Percentiles rank a stretch among this genome's conserved stretches.
These are phyloP conservation scores for Hemibagrus guttatus DNA, from an alignment of 2,797 vertebrate species.

Conservation along the genomic window DNA sequence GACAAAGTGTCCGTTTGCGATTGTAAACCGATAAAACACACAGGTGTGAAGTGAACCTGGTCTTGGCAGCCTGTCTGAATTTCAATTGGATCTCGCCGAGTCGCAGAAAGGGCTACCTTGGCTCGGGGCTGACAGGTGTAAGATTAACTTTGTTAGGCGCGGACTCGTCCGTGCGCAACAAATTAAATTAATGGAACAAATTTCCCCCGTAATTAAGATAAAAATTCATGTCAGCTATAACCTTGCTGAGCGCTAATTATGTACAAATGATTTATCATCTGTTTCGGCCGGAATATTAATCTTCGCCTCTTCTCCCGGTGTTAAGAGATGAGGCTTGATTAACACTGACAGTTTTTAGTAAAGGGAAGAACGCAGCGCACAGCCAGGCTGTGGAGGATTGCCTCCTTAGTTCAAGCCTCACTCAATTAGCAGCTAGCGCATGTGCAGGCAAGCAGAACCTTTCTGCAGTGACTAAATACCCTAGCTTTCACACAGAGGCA, in stretches of 20 bases:
- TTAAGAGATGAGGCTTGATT: constrained; percentile 96
- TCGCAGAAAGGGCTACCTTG: constrained; percentile 30
- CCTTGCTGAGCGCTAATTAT: constrained; percentile 95
- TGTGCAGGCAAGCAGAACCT: constrained; percentile 87
- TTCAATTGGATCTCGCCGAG: constrained; percentile 4
- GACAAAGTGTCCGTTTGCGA: background rate
- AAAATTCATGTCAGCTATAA: constrained; percentile 92
- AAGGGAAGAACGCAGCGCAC: constrained; percentile 72
- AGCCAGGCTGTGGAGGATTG: constrained; percentile 77
- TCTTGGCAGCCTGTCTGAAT: constrained; percentile 31
- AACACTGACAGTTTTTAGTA: constrained; percentile 92
- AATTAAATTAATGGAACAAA: constrained; percentile 99
- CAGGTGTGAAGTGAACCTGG: constrained; percentile 10
- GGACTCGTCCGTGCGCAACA: constrained; percentile 87
- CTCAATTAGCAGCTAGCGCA: constrained; percentile 84
- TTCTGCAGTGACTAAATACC: constrained; percentile 71
- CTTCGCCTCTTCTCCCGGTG: constrained; percentile 84
- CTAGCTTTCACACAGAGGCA: constrained; percentile 66
- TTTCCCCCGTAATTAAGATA: constrained; percentile 97
- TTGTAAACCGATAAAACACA: background rate
- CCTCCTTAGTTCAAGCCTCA: constrained; percentile 70
- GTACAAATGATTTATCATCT: constrained; percentile 94
- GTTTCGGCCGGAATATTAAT: constrained; percentile 88
- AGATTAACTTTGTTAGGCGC: constrained; percentile 98
- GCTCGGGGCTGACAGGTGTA: constrained; percentile 91